A percentile compares a stretch with the other conserved stretches of the same genome.
Conservation (phyloP, 2,797 vertebrate genomes). For the Mus caroli region DNA sequence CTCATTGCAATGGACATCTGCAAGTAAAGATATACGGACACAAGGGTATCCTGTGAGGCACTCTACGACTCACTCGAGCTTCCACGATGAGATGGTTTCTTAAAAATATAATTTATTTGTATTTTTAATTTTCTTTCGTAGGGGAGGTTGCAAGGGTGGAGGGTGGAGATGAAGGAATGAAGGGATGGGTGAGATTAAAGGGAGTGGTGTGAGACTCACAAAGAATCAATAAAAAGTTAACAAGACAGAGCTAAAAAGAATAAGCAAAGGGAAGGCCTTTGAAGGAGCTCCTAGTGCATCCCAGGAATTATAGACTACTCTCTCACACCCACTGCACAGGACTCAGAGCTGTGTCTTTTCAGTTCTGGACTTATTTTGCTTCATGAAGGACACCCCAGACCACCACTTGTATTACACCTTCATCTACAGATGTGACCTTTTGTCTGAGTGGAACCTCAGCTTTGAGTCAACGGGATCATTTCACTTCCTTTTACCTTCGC, state of each 20-base stretch:
- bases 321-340: not conserved
- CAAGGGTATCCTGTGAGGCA: not conserved
- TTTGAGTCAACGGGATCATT: not conserved
- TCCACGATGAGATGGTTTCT: not conserved
- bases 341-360: not conserved
- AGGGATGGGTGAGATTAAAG: not conserved
- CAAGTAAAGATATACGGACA: not conserved
- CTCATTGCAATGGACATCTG: not conserved
- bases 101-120: not conserved
- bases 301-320: fast-evolving
- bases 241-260: not conserved
- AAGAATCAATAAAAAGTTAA: not conserved
- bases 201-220: not conserved
- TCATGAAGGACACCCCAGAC: not conserved
- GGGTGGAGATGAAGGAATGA: not conserved
- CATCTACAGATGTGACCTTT: not conserved
- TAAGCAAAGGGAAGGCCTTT: not conserved
- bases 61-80: not conserved
- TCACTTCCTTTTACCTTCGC: not conserved
- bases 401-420: not conserved
- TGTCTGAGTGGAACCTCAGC: conserved; percentile 21
- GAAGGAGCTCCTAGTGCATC: not conserved
- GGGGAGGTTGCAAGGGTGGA: not conserved
- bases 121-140: not conserved
- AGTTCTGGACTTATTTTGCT: not conserved